These are phyloP conservation scores for Tetramorium parvispinum DNA, from an alignment of 1,140 invertebrate genomes.

Conservation along the genomic window DNA sequence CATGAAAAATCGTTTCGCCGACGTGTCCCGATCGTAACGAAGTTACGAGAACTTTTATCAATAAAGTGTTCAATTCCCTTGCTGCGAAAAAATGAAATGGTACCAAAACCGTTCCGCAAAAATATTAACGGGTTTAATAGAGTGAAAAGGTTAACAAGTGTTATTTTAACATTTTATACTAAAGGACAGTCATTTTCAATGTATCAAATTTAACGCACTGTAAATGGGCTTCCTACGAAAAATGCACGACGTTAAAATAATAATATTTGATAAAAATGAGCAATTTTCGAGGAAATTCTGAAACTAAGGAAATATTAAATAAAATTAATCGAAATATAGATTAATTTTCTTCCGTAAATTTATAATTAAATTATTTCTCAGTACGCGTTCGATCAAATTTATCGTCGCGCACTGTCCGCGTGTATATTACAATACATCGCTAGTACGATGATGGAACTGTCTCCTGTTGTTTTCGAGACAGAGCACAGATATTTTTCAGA, in stretches of 20 bases:
- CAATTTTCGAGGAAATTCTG: not conserved
- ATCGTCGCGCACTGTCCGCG: not conserved
- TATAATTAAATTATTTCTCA: not conserved
- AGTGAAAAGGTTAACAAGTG: constrained; percentile 24
- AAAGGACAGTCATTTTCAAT: not conserved
- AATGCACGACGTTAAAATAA: constrained; percentile 30
- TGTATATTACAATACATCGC: not conserved
- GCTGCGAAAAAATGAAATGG: constrained; percentile 28
- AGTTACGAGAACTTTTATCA: constrained; percentile 44
- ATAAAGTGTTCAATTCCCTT: not conserved
- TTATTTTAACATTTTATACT: constrained; percentile 37
- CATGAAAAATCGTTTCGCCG: constrained; percentile 30
- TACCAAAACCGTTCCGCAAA: not conserved
- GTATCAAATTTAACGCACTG: not conserved
- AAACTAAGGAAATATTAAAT: not conserved
- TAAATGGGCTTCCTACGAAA: not conserved
- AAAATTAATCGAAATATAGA: constrained; percentile 12
- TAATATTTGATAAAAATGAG: not conserved
- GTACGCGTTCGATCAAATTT: not conserved
- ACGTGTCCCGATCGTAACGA: not conserved
- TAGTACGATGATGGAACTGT: constrained; percentile 7
- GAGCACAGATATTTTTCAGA: constrained; percentile 12
- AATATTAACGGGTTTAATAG: constrained; percentile 16
- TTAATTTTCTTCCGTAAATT: not conserved
- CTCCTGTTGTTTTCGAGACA: not conserved